Evolutionary conservation across 1,140 invertebrate genomes (phyloP).

Genomic region (Cydia splendana): DNA sequence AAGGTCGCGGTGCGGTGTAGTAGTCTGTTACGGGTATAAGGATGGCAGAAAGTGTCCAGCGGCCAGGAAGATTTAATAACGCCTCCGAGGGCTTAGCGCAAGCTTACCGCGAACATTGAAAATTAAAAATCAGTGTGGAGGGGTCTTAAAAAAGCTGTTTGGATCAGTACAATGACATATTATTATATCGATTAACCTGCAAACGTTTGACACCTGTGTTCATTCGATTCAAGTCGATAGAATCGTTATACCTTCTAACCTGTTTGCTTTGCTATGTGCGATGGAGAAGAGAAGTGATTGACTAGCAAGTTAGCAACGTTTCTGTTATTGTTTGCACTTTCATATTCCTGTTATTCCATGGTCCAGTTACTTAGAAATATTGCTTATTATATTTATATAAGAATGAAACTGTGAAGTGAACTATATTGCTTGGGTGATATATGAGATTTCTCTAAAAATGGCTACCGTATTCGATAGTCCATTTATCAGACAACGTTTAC

Average conservation of each 20-base stretch:
- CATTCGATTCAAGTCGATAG: neutral
- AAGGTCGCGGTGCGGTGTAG: too few relatives aligned
- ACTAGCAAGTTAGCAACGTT: constrained; percentile 30
- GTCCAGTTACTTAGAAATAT: neutral
- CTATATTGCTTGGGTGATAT: constrained; percentile 38
- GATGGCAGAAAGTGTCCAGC: too few relatives aligned
- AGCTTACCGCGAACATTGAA: too few relatives aligned
- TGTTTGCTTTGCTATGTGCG: constrained; percentile 4
- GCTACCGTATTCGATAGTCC: constrained; percentile 82
- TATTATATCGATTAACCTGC: neutral
- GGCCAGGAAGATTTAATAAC: too few relatives aligned
- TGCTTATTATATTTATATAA: constrained; percentile 26
- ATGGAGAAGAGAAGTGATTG: constrained; percentile 22
- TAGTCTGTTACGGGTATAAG: too few relatives aligned
- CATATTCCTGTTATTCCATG: constrained; percentile 33
- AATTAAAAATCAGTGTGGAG: too few relatives aligned
- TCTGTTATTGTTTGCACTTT: constrained; percentile 40
- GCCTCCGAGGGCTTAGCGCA: too few relatives aligned
- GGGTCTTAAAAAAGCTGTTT: neutral
- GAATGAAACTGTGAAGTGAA: constrained; percentile 35
- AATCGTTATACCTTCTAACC: neutral
- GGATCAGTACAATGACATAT: too few relatives aligned
- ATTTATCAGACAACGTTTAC: constrained; percentile 81
- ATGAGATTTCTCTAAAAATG: constrained; percentile 67
- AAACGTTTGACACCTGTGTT: neutral